These are phyloP conservation scores for Balanococcus diminutus DNA, from an alignment of 2,888 invertebrate species.

Conservation along the genomic window DNA sequence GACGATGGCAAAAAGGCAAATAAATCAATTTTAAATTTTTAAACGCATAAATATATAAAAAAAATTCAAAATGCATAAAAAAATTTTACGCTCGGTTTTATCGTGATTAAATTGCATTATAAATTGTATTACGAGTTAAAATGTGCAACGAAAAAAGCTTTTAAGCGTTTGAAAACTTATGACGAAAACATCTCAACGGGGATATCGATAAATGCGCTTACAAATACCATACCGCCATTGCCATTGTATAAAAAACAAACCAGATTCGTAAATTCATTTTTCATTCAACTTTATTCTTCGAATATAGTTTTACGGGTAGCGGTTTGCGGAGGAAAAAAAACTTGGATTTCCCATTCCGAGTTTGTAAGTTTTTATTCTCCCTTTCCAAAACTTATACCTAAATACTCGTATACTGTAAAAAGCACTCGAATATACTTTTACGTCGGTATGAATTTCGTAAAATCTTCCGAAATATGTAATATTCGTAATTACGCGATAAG, in stretches of 20 bases:
- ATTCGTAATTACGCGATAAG: neutral
- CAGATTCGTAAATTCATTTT: constrained; percentile 39
- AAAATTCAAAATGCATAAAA: neutral
- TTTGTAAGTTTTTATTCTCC: neutral
- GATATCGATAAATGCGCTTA: constrained; percentile 41
- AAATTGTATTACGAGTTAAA: constrained; percentile 41
- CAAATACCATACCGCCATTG: neutral
- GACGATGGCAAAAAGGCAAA: neutral
- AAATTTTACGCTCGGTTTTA: neutral
- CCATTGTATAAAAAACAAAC: constrained; percentile 26
- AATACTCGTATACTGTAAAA: neutral
- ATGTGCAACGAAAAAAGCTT: constrained; percentile 35
- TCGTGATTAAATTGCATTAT: constrained; percentile 23
- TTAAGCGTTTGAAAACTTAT: constrained; percentile 41
- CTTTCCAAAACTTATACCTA: neutral
- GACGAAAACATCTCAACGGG: constrained; percentile 34
- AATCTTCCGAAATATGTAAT: neutral
- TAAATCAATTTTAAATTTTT: neutral
- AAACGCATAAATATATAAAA: neutral
- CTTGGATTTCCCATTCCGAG: neutral
- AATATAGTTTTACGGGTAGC: neutral
- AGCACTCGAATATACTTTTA: neutral
- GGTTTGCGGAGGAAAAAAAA: neutral
- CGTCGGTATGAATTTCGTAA: neutral
- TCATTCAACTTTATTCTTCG: constrained; percentile 35